These are phyloP conservation scores for Prorops nasuta DNA, from an alignment of 1,140 invertebrate species.

Conservation along the genomic window DNA sequence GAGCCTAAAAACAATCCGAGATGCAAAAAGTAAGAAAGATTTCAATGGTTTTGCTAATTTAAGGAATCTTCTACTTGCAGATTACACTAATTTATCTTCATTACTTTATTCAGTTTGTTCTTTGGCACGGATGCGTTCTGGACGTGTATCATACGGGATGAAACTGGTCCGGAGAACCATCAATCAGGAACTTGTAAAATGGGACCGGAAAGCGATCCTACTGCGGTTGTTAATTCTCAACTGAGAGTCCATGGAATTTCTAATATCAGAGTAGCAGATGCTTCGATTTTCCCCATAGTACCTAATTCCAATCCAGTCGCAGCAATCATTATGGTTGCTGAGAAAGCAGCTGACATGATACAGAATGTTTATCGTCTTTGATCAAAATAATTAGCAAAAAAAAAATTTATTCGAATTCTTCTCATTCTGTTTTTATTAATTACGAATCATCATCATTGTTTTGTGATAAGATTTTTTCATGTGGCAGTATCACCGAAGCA, in stretches of 20 bases:
- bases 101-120: conserved; percentile 35
- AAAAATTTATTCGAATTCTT: no score
- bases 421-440: no score
- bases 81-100: neutral
- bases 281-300: conserved; percentile 60
- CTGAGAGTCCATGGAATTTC: conserved; percentile 53
- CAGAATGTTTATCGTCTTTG: neutral
- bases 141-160: conserved; percentile 49
- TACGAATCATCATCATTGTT: no score
- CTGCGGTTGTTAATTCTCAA: conserved; percentile 57
- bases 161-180: conserved; percentile 55
- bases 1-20: no score
- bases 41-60: no score
- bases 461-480: no score
- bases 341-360: conserved; percentile 60
- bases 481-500: no score
- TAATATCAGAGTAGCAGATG: conserved; percentile 58
- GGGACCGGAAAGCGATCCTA: conserved; percentile 45
- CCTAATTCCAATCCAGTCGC: conserved; percentile 58
- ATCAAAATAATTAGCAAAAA: no score
- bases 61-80: no score
- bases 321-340: conserved; percentile 58
- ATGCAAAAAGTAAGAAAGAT: no score
- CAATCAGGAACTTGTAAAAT: conserved; percentile 60
- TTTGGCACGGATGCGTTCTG: conserved; percentile 58